Base-by-base conservation (phyloP, 2,113 vertebrate genomes). In the Ellobius talpinus region DNA sequence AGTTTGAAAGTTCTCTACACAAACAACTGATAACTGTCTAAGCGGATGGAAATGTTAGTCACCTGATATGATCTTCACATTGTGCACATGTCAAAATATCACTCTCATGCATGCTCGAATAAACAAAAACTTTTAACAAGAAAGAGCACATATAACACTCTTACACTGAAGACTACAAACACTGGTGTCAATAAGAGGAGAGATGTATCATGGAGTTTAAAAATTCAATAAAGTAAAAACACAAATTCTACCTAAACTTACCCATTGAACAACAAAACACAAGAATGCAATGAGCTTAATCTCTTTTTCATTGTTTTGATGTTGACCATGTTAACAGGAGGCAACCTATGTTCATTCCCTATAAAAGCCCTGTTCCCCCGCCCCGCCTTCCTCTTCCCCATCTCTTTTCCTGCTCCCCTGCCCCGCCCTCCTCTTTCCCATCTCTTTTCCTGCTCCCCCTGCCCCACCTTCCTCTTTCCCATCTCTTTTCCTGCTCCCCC, bases 391-490 rank as follows among this genome's bases (percentile, higher is more conserved):
- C 1, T 81, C 36, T 12, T 76, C 29, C 23, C 61, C 39, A n/a
- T n/a, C n/a, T n/a, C n/a, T n/a, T n/a, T n/a, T n/a, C 45, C 5
- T 52, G n/a, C 23, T 72, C 1, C 1, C 26, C 26, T 3, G 16
- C 24, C 26, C 52, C 0, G 39, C 21, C 50, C n/a, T 47, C 42
- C 1, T 81, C 36, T 12, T 76, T 36, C 23, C 61, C 39, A n/a
- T n/a, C n/a, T n/a, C n/a, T n/a, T n/a, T n/a, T n/a, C 45, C 5
- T 52, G n/a, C 23, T 72, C 1, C 1, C 26, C 26, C 5, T n/a
- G 16, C 24, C 26, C 52, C 0, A 33, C 21, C 50, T 45, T 47
- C 42, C 1, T 81, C 36, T 12, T 76, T 36, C 23, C 61, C 39
- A n/a, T n/a, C n/a, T n/a, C n/a, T n/a, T n/a, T n/a, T n/a, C 45